phyloP scores from a whole-genome alignment of 2,113 vertebrate species.

The Psephotus haematonotus region DNA sequence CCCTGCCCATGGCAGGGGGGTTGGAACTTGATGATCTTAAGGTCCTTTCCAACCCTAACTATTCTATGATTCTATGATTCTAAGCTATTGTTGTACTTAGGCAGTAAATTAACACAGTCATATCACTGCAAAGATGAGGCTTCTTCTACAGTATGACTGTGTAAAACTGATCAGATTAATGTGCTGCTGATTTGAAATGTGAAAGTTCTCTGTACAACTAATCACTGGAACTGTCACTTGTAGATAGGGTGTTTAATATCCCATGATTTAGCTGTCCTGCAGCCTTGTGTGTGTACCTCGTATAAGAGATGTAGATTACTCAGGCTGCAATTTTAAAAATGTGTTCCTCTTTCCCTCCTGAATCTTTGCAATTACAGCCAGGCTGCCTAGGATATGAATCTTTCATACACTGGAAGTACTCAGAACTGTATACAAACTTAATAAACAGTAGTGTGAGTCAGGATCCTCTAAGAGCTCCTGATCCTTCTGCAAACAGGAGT shows the following conservation, averaged over 20 bases:
- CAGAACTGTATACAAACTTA: background rate
- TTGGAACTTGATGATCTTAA: too few relatives aligned
- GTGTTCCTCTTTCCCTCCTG: background rate
- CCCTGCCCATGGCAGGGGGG: too few relatives aligned
- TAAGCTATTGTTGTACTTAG: background rate
- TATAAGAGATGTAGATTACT: background rate
- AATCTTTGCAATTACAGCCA: background rate
- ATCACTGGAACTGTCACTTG: background rate
- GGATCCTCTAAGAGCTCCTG: background rate
- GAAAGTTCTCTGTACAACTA: constrained; percentile 8
- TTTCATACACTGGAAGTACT: background rate
- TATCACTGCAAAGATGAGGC: background rate
- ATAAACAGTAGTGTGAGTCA: background rate
- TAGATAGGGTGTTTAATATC: constrained; percentile 28
- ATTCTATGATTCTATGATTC: background rate
- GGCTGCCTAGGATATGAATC: background rate
- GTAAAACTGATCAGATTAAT: constrained; percentile 10
- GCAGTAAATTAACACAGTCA: constrained; percentile 9
- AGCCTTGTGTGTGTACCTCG: background rate
- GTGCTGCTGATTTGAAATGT: constrained; percentile 25
- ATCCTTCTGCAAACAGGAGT: background rate
- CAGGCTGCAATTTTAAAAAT: background rate
- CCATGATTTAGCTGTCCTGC: background rate
- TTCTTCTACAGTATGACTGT: background rate
- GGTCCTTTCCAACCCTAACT: too few relatives aligned